A percentile compares a stretch with the other conserved stretches of the same genome.
Conservation (phyloP, 1,140 invertebrate genomes). For the Trichogramma pretiosum region DNA sequence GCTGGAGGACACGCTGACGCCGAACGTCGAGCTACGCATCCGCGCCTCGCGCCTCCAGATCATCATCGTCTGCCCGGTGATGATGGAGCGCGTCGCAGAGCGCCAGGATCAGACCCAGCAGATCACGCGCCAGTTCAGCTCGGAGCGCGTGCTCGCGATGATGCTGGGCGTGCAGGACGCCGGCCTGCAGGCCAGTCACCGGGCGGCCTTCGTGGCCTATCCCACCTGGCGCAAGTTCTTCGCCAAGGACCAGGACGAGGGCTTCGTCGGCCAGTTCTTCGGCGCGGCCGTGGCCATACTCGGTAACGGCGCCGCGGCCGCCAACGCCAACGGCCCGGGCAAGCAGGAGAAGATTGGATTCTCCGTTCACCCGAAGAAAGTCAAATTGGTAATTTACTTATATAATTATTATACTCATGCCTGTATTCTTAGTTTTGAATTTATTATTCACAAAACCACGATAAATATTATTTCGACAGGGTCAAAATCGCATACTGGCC, state of each 20-base stretch:
- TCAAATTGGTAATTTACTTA: slow-evolving; percentile 57
- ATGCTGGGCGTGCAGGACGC: slow-evolving; percentile 63
- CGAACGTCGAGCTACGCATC: slow-evolving; percentile 51
- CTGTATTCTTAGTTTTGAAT: neutral
- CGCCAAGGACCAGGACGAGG: slow-evolving; percentile 68
- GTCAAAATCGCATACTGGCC: slow-evolving; percentile 72
- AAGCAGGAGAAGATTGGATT: slow-evolving; percentile 57
- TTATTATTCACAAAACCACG: slow-evolving; percentile 1
- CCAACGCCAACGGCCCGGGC: slow-evolving; percentile 42
- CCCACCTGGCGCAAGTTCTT: slow-evolving; percentile 67
- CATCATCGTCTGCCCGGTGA: slow-evolving; percentile 65
- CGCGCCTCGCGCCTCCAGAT: slow-evolving; percentile 63
- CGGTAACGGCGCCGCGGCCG: slow-evolving; percentile 42
- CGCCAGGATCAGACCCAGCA: slow-evolving; percentile 45
- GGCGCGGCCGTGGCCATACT: slow-evolving; percentile 67
- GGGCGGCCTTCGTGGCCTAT: slow-evolving; percentile 58
- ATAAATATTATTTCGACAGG: slow-evolving; percentile 40
- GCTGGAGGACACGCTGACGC: slow-evolving; percentile 59
- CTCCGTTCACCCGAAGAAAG: slow-evolving; percentile 70
- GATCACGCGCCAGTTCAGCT: slow-evolving; percentile 54
- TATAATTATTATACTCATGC: neutral
- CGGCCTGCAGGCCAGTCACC: slow-evolving; percentile 53
- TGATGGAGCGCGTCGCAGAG: slow-evolving; percentile 55
- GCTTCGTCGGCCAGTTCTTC: slow-evolving; percentile 71
- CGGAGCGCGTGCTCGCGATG: slow-evolving; percentile 67